These are phyloP conservation scores for Cynopterus sphinx DNA, from an alignment of 2,797 vertebrate genomes.

Conservation along the genomic window DNA sequence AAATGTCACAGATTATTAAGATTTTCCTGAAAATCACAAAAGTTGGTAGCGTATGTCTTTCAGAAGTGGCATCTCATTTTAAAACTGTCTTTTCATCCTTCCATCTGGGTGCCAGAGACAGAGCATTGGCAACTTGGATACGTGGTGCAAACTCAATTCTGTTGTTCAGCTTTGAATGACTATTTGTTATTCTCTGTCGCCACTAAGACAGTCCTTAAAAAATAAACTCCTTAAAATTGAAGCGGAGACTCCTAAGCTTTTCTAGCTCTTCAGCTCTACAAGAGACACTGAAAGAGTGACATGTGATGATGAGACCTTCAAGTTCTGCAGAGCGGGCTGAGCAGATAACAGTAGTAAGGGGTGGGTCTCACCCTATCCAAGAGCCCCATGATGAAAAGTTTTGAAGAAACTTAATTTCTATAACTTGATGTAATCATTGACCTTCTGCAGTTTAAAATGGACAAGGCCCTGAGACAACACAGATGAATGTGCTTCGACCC, in stretches of 20 bases:
- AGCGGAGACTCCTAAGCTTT: not conserved
- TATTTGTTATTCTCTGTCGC: not conserved
- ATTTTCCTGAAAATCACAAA: slow-evolving; percentile 14
- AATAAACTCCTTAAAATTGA: slow-evolving; percentile 21
- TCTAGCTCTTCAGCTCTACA: not conserved
- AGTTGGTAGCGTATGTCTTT: not conserved
- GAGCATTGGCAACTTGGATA: slow-evolving; percentile 22
- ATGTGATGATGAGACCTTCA: not conserved
- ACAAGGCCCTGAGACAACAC: not conserved
- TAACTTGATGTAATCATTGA: not conserved
- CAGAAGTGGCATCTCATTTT: slow-evolving; percentile 30
- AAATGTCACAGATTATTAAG: slow-evolving; percentile 17
- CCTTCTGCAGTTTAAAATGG: not conserved
- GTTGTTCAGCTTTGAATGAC: not conserved
- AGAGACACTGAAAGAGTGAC: not conserved
- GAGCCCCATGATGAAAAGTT: not conserved
- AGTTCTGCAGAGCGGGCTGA: not conserved
- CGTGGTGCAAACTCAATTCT: not conserved
- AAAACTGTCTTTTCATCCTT: not conserved
- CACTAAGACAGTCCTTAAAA: slow-evolving; percentile 19
- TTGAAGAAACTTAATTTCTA: slow-evolving; percentile 15
- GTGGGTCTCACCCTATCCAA: not conserved
- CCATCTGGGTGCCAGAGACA: slow-evolving; percentile 33
- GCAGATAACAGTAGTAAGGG: not conserved
- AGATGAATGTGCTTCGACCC: not conserved